A percentile compares a stretch with the other conserved stretches of the same genome.
These are phyloP conservation scores for Sympetrum striolatum DNA, from an alignment of 2,888 invertebrate species.

Conservation along the genomic window DNA sequence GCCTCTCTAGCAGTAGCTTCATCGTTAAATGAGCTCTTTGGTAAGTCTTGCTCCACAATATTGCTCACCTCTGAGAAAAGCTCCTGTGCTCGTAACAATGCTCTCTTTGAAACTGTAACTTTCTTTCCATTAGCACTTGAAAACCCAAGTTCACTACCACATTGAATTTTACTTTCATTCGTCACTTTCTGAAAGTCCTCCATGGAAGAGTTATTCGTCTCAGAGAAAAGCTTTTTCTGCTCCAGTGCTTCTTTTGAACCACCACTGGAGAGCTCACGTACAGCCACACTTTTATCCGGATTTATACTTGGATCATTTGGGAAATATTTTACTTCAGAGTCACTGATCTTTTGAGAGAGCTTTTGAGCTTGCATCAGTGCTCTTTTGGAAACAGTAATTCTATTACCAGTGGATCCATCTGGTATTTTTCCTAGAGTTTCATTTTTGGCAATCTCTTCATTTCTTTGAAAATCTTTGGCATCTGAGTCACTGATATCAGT, in stretches of 20 bases:
- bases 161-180: neutral
- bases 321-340: slow-evolving; percentile 5
- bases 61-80: slow-evolving; percentile 20
- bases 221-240: slow-evolving; percentile 47
- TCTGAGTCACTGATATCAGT: neutral
- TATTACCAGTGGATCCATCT: slow-evolving; percentile 48
- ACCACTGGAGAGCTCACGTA: slow-evolving; percentile 49
- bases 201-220: neutral
- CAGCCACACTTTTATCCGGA: slow-evolving; percentile 46
- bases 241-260: slow-evolving; percentile 50
- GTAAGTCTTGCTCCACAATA: neutral
- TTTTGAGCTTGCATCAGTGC: slow-evolving; percentile 47
- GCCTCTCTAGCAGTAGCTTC: slow-evolving; percentile 48
- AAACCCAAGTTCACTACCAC: slow-evolving; percentile 48
- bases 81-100: slow-evolving; percentile 45
- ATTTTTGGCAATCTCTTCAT: neutral
- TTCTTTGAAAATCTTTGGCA: neutral
- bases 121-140: slow-evolving; percentile 51
- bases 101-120: slow-evolving; percentile 52
- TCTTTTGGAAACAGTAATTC: slow-evolving; percentile 52
- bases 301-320: too few species aligned
- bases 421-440: slow-evolving; percentile 45
- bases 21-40: neutral
- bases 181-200: neutral
- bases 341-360: slow-evolving; percentile 51